Evolutionary conservation across 2,888 invertebrate species (phyloP), one percentile per base, ranked within the genome.

Genomic region (Xestoiulus laeticollis): DNA sequence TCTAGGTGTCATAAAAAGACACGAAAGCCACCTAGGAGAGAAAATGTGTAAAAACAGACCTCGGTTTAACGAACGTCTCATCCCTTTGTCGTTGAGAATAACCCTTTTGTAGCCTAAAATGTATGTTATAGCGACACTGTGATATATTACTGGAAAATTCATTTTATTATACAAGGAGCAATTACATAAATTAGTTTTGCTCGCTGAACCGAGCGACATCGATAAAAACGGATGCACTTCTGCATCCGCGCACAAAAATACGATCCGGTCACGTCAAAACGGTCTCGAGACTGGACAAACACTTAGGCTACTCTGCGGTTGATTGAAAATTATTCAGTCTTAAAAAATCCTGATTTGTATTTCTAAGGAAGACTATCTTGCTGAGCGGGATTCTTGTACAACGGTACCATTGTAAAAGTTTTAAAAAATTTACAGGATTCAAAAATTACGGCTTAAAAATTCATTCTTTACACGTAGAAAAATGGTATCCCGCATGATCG

Each of bases 151-250:
- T 38, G 38, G 38, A 38, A 38, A 78, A 78, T 78, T 78, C 12
- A 78, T 1, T 78, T 78, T 78, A 78, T 78, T 78, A 14, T 78
- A 78, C 78, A 78, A 30, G 30, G 78, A 22, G 78, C 78, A 78
- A 30, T 78, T 78, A 78, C 78, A 78, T 30, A 8, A 30, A 78
- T 30, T 30, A 22, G 78, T 78, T 78, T 22, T 78, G 78, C 78
- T 30, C 78, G 30, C 26, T 10, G 14, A 12, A 30, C 14, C 26
- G n/a, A n/a, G 59, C 59, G 14, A 19, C n/a, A 38, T n/a, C 59
- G 59, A 48, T 19, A 19, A 59, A 59, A 59, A 48, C 48, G 14
- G 14, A 48, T 48, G 48, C 16, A 48, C 48, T 59, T n/a, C 2
- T 1, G 59, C 8, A 78, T 30, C 30, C 12, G 78, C 14, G 12